These are phyloP conservation scores for Drosophila persimilis DNA, from an alignment of 1,140 invertebrate species.

Conservation along the genomic window DNA sequence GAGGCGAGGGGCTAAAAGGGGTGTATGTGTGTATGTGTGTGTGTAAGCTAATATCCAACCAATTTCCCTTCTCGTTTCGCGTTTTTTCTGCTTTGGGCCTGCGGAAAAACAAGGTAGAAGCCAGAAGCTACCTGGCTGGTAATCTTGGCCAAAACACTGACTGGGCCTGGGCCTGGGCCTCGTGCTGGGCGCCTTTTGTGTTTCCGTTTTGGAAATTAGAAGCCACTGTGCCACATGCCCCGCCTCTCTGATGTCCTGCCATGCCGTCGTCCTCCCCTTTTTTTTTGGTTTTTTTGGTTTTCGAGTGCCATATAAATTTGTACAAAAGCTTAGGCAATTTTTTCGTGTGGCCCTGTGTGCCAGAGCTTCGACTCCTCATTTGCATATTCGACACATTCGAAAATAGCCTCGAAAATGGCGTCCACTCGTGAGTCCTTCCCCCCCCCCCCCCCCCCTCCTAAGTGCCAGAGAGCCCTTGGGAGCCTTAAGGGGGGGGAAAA, in stretches of 20 bases:
- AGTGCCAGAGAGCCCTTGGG: no score
- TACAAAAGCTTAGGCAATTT: constrained; percentile 69
- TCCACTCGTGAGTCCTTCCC: constrained; percentile 4
- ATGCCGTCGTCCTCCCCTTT: constrained; percentile 3
- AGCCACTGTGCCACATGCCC: constrained; percentile 26
- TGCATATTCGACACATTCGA: constrained; percentile 71
- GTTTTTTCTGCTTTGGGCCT: constrained; percentile 16
- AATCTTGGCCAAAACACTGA: constrained; percentile 24
- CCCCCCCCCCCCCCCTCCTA: no score
- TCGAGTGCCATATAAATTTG: constrained; percentile 65
- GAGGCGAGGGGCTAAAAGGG: constrained; percentile 12
- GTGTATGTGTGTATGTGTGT: constrained; percentile 13
- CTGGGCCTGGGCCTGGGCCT: background rate
- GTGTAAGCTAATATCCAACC: constrained; percentile 76
- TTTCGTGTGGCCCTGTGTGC: constrained; percentile 27
- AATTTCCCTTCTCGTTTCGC: constrained; percentile 61
- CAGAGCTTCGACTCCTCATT: constrained; percentile 49
- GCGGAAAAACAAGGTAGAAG: no score
- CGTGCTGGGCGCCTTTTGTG: constrained; percentile 60
- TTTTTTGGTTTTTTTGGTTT: constrained; percentile 24
- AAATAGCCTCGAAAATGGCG: constrained; percentile 45
- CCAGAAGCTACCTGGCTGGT: constrained; percentile 6
- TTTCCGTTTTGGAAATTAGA: constrained; percentile 78
- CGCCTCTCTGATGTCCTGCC: constrained; percentile 33
- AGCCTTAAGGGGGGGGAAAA: background rate